Base-by-base conservation (phyloP, 1,140 invertebrate species). In the Brachionus koreanus region DNA sequence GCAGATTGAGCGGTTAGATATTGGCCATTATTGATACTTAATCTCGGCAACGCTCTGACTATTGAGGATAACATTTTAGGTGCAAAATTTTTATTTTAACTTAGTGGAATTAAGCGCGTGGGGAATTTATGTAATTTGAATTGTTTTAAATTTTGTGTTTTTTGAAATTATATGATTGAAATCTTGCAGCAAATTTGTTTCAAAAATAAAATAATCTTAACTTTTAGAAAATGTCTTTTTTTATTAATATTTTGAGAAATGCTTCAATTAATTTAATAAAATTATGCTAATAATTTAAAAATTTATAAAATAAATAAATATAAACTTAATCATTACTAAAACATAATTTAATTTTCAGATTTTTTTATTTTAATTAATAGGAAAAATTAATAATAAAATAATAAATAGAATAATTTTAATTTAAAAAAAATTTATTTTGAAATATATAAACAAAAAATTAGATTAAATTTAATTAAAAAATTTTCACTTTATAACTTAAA, bases 51-150 rank as follows among this genome's bases (percentile, higher is more conserved):
- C 12, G 39, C 13, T 74, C 42, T 74, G 25, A 25, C 19, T 12
- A 74, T 46, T 46, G 69, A 74, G 12, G 42, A 23, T 10, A 74
- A 25, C 42, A 46, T 74, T 74, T 74, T 46, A 42, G 39, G 37
- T 74, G 16, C 25, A 74, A 46, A 74, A 74, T 23, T 25, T 25
- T 65, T 72, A 46, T 46, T 43, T 46, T 10, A 33, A 46, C 43
- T 46, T 67, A n/a, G 13, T 25, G 57, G 29, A 63, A 46, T 46
- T 29, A 49, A 74, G 69, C 69, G 69, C 69, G 69, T 74, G 69
- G 69, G 42, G 19, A 74, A 25, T 25, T 46, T 23, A 23, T 19
- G 5, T 37, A 65, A 33, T 33, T 33, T 37, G 33, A 10, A 6
- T 29, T 65, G 63, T 65, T 65, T 35, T 35, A 65, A n/a, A 65